These are phyloP conservation scores for Rhyzopertha dominica DNA, from an alignment of 1,140 invertebrate species.

Conservation along the genomic window DNA sequence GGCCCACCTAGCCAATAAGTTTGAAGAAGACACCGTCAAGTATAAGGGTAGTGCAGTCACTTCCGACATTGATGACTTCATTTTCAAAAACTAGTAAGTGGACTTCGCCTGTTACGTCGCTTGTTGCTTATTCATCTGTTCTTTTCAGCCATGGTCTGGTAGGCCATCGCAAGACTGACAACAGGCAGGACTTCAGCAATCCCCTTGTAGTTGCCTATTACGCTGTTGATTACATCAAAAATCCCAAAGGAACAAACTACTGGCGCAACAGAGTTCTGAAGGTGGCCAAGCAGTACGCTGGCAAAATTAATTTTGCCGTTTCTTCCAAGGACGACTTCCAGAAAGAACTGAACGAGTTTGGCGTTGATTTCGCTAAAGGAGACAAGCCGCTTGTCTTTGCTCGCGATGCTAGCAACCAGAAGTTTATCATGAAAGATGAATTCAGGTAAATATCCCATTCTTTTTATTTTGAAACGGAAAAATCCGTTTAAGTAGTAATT, in stretches of 20 bases:
- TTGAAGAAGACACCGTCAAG: slow-evolving; percentile 72
- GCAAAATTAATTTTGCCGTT: slow-evolving; percentile 81
- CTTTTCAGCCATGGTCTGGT: slow-evolving; percentile 81
- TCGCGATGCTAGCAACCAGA: slow-evolving; percentile 75
- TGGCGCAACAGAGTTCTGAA: slow-evolving; percentile 97
- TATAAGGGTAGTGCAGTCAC: slow-evolving; percentile 68
- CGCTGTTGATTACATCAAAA: slow-evolving; percentile 93
- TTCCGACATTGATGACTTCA: slow-evolving; percentile 71
- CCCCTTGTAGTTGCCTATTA: slow-evolving; percentile 92
- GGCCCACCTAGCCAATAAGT: slow-evolving; percentile 85
- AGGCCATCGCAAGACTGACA: slow-evolving; percentile 82
- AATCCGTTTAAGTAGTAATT: no score
- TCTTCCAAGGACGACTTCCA: slow-evolving; percentile 91
- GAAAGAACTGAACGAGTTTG: slow-evolving; percentile 90
- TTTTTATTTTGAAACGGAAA: no score
- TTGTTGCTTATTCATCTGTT: slow-evolving; percentile 8
- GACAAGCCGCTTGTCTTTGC: slow-evolving; percentile 89
- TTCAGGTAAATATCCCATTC: slow-evolving; percentile 75
- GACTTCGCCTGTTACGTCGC: slow-evolving; percentile 3
- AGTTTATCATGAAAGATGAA: slow-evolving; percentile 85
- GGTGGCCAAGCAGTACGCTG: slow-evolving; percentile 81
- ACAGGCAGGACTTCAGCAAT: slow-evolving; percentile 78
- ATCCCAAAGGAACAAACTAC: slow-evolving; percentile 98
- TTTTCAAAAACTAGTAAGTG: slow-evolving; percentile 82
- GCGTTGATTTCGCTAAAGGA: slow-evolving; percentile 77